These are phyloP conservation scores for Clarias magur DNA, from an alignment of 2,113 vertebrate genomes.

Conservation along the genomic window DNA sequence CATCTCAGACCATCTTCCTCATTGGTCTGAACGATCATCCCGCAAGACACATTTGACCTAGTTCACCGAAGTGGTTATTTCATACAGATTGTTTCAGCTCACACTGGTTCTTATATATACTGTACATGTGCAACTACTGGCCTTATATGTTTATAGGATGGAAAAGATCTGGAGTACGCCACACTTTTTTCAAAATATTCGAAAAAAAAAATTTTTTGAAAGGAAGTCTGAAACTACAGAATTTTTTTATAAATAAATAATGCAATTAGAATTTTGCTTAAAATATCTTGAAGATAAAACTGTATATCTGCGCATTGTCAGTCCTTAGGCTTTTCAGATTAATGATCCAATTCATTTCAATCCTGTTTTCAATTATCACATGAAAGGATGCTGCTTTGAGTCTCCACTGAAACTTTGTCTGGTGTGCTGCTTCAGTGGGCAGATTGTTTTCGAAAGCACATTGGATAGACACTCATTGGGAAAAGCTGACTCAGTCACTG, in stretches of 20 bases:
- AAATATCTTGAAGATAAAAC: neutral
- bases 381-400: neutral
- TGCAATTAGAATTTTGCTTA: neutral
- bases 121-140: too few species aligned
- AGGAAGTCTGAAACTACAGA: too few species aligned
- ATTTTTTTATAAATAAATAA: too few species aligned
- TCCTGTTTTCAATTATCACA: neutral
- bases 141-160: too few species aligned
- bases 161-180: too few species aligned
- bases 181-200: too few species aligned
- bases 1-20: too few species aligned
- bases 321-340: neutral
- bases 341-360: neutral
- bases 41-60: too few species aligned
- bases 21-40: too few species aligned
- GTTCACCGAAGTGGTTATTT: too few species aligned
- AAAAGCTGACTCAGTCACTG: conserved; percentile 66
- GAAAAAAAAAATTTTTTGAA: neutral
- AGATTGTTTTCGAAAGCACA: neutral
- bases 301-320: neutral
- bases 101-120: too few species aligned
- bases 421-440: conserved; percentile 7
- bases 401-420: conserved; percentile 26
- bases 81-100: too few species aligned
- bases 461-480: conserved; percentile 62